A percentile compares a stretch with the other conserved stretches of the same genome.
phyloP scores from a whole-genome alignment of 2,888 invertebrate species.

The Dyspetes luteomarginatus region DNA sequence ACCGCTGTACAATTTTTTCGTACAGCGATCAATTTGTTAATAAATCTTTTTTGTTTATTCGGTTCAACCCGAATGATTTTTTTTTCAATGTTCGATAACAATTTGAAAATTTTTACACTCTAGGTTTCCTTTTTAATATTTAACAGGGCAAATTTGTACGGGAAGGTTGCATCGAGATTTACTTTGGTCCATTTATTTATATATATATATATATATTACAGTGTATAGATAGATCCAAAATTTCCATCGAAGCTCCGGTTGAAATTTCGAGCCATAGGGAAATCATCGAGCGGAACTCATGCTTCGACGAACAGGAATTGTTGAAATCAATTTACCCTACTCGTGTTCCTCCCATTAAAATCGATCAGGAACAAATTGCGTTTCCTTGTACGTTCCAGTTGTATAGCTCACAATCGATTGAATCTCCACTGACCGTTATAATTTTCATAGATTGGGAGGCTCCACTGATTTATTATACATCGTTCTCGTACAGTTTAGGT shows the following conservation, averaged over 20 bases:
- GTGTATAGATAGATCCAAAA: neutral
- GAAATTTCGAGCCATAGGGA: conserved; percentile 51
- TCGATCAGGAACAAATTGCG: conserved; percentile 33
- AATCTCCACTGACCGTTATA: conserved; percentile 27
- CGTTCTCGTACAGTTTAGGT: neutral
- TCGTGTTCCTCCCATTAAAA: conserved; percentile 28
- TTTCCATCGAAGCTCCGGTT: conserved; percentile 42
- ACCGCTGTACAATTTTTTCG: too few species aligned
- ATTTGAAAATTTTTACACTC: too few species aligned
- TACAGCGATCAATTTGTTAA: too few species aligned
- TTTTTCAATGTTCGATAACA: too few species aligned
- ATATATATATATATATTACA: neutral
- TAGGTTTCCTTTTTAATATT: too few species aligned
- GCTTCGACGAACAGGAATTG: conserved; percentile 17
- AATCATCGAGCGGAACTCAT: conserved; percentile 37
- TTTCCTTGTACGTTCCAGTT: conserved; percentile 4
- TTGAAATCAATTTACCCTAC: neutral
- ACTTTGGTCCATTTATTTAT: too few species aligned
- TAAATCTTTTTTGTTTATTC: too few species aligned
- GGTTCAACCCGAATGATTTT: too few species aligned
- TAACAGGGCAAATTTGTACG: too few species aligned
- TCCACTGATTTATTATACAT: conserved; percentile 5
- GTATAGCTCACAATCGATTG: conserved; percentile 22
- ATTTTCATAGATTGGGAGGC: conserved; percentile 37
- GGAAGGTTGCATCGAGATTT: too few species aligned